phyloP scores from a whole-genome alignment of 2,888 invertebrate species.

The Ptychoptera albimana region DNA sequence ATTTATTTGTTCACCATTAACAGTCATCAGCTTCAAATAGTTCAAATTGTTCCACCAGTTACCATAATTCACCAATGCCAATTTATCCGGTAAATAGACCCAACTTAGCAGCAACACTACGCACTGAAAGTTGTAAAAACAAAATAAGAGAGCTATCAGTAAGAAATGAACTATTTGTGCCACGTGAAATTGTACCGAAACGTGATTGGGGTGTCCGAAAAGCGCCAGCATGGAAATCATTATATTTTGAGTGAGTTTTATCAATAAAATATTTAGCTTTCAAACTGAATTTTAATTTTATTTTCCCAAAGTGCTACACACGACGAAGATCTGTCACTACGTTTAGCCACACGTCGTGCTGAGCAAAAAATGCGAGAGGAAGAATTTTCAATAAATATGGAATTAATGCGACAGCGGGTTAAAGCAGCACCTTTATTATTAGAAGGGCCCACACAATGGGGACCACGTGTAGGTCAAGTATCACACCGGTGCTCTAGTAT shows the following conservation, averaged over 20 bases:
- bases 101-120: slow-evolving; percentile 28
- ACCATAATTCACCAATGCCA: slow-evolving; percentile 18
- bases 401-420: slow-evolving; percentile 27
- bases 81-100: slow-evolving; percentile 28
- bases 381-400: slow-evolving; percentile 27
- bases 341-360: slow-evolving; percentile 27
- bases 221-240: slow-evolving; percentile 29
- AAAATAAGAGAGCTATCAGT: slow-evolving; percentile 21
- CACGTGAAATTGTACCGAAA: slow-evolving; percentile 7
- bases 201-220: slow-evolving; percentile 29
- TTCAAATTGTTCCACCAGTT: slow-evolving; percentile 11
- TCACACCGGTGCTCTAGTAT: slow-evolving; percentile 23
- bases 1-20: background rate
- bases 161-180: slow-evolving; percentile 16
- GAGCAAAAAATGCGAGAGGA: slow-evolving; percentile 26
- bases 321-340: slow-evolving; percentile 22
- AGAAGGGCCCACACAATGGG: slow-evolving; percentile 25
- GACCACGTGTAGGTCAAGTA: slow-evolving; percentile 23
- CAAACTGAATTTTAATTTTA: background rate
- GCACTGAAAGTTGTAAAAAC: slow-evolving; percentile 23
- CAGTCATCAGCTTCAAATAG: slow-evolving; percentile 14
- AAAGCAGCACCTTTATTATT: slow-evolving; percentile 27
- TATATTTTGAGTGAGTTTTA: slow-evolving; percentile 22
- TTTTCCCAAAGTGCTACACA: slow-evolving; percentile 21
- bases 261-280: no score